Percentiles rank a stretch among this genome's conserved stretches.
Conservation (phyloP, 2,113 vertebrate genomes). For the Condylura cristata region DNA sequence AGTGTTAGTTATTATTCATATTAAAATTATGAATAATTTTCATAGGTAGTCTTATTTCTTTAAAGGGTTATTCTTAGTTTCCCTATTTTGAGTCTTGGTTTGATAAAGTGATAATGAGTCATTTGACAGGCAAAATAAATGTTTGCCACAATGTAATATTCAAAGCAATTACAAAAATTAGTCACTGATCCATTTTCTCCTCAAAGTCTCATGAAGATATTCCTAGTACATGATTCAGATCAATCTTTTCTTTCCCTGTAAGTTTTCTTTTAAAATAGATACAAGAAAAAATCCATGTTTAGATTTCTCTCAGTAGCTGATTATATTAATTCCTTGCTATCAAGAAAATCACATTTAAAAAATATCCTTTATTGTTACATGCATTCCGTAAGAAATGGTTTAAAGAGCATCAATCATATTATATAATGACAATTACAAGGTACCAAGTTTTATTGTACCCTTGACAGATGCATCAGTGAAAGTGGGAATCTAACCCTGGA, state of each 20-base stretch:
- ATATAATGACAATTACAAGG: not conserved
- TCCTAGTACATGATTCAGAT: not conserved
- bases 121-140: constrained; percentile 56
- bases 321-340: not conserved
- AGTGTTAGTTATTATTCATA: constrained; percentile 43
- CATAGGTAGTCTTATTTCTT: constrained; percentile 24
- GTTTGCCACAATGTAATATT: constrained; percentile 47
- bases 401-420: not conserved
- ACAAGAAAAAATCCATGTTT: not conserved
- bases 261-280: not conserved
- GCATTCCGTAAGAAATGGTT: not conserved
- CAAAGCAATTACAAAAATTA: constrained; percentile 57
- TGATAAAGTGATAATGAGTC: constrained; percentile 53
- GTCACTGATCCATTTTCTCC: constrained; percentile 44
- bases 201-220: not conserved
- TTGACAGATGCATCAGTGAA: not conserved
- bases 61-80: constrained; percentile 43
- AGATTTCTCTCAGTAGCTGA: not conserved
- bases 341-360: not conserved
- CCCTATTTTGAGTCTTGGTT: not conserved
- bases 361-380: not conserved
- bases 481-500: not conserved
- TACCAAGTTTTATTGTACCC: not conserved
- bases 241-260: not conserved
- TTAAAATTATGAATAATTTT: constrained; percentile 60